A percentile compares a stretch with the other conserved stretches of the same genome.
Evolutionary conservation across 2,113 vertebrate species (phyloP).

Genomic region (Dasyornis broadbenti): DNA sequence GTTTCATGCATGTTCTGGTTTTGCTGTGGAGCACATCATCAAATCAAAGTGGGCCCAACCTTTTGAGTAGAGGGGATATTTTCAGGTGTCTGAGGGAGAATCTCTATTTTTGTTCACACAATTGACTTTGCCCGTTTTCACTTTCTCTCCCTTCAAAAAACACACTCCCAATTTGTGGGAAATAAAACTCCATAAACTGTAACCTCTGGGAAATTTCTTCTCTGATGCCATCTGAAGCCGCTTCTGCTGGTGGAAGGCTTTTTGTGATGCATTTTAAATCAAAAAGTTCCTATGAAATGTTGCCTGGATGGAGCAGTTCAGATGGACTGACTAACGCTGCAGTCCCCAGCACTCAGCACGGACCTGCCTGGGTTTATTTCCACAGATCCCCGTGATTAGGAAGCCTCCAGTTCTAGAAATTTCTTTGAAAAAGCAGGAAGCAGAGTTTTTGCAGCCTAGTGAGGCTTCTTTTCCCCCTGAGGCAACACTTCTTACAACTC

Average conservation of each 20-base stretch:
- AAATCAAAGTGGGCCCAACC: background rate
- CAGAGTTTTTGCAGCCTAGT: background rate
- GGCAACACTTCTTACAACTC: background rate
- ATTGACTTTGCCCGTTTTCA: background rate
- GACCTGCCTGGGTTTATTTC: background rate
- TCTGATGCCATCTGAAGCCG: background rate
- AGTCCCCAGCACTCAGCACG: background rate
- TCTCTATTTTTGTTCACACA: background rate
- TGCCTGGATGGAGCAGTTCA: background rate
- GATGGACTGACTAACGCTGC: background rate
- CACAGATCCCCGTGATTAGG: background rate
- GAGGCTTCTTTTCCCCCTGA: background rate
- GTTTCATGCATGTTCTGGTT: background rate
- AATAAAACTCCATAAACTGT: background rate
- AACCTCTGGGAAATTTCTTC: background rate
- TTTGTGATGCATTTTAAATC: slow-evolving; percentile 23
- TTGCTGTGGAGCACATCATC: background rate
- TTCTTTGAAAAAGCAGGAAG: background rate
- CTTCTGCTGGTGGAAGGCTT: background rate
- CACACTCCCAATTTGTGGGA: background rate
- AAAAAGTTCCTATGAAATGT: background rate
- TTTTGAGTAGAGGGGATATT: background rate
- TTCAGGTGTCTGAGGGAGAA: background rate
- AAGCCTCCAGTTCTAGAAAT: background rate
- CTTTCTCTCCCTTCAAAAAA: background rate